Evolutionary conservation across 2,888 invertebrate genomes (phyloP).

Genomic region (Caenorhabditis zanzibari): DNA sequence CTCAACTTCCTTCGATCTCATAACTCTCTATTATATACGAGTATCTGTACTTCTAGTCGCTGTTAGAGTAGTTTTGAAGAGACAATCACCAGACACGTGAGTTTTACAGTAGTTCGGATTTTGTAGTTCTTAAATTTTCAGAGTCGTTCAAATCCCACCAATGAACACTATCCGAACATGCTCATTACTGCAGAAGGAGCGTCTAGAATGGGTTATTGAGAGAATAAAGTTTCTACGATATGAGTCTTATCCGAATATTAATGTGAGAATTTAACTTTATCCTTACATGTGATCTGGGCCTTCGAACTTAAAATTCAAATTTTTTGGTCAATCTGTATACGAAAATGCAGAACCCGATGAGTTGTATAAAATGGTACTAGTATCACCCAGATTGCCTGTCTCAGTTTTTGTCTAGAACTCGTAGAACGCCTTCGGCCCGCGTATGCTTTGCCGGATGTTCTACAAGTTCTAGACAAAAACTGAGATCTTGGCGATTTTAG

Average conservation of each 20-base stretch:
- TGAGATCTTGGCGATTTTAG: too few species aligned
- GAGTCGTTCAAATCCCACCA: conserved; percentile 56
- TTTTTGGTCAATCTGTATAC: too few species aligned
- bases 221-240: conserved; percentile 22
- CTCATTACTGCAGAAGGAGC: conserved; percentile 45
- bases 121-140: conserved; percentile 16
- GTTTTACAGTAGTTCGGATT: too few species aligned
- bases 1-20: conserved; percentile 58
- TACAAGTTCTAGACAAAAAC: too few species aligned
- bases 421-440: too few species aligned
- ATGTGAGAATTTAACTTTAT: conserved; percentile 29
- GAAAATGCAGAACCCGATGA: too few species aligned
- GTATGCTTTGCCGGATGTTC: too few species aligned
- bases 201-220: conserved; percentile 42
- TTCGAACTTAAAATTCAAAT: too few species aligned
- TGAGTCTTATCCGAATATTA: conserved; percentile 33
- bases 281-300: too few species aligned
- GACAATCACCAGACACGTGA: conserved; percentile 52
- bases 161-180: conserved; percentile 38
- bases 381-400: too few species aligned
- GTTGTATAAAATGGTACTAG: too few species aligned
- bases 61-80: conserved; percentile 37
- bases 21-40: conserved; percentile 45
- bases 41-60: conserved; percentile 34
- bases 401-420: too few species aligned